Evolutionary conservation across 2,797 vertebrate species (phyloP), one percentile per base, ranked within the genome.

Genomic region (Eremophila alpestris): DNA sequence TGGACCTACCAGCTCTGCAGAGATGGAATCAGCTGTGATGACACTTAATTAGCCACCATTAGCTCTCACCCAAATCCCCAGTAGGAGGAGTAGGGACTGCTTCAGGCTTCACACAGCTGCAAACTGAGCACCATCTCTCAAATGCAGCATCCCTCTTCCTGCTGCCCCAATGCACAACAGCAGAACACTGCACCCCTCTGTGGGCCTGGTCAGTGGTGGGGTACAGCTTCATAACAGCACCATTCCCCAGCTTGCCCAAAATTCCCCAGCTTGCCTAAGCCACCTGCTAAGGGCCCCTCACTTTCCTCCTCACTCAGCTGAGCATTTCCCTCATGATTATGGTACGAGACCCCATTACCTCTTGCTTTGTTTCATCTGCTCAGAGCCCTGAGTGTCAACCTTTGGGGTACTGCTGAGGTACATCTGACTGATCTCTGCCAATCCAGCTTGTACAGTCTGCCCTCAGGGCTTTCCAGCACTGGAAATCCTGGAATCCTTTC

Each of bases 41-140:
- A 78, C 55, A 77, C 20, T 76, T 87, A 49, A 87, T 87, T 70
- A 93, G 76, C 46, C 46, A 65, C 64, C n/a, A 71, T 83, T 51
- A 91, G 65, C 49, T 89, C 54, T 63, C 56, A 74, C 23, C 12
- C 46, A 85, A 84, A 16, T 5, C 43, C 62, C 30, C 54, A 41
- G 21, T 3, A 30, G 55, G 80, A 84, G 11, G 21, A 90, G 36
- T 1, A 1, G 38, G 65, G 69, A 82, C n/a, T 0, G 3, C 5
- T 51, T 68, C 34, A 68, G 41, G 69, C 34, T 18, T 63, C 64
- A 83, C 51, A 51, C 10, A 54, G 6, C 67, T 87, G 45, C 13
- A 34, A 60, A 51, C 76, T 56, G 21, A 64, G 48, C 34, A 67
- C 9, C 0, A 0, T 6, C 69, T 73, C 84, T 48, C 36, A 70